Conservation (phyloP, 2,797 vertebrate species). For the Scarus forsteni region DNA sequence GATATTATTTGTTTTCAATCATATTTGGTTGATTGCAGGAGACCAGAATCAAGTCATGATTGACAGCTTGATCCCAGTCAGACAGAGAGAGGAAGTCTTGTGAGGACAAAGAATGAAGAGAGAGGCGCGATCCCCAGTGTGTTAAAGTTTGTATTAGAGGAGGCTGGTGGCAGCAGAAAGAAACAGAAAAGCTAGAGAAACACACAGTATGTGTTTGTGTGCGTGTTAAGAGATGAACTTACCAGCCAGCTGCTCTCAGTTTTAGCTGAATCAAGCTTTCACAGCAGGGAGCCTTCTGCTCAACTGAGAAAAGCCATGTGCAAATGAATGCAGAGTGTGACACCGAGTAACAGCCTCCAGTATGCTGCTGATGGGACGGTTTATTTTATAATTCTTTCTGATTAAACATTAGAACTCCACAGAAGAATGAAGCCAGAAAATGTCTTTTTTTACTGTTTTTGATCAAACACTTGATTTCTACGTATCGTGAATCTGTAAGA, state of each 20-base stretch:
- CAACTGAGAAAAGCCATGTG: slow-evolving; percentile 16
- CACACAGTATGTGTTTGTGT: not conserved
- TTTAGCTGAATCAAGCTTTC: slow-evolving; percentile 41
- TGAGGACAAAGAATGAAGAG: not conserved
- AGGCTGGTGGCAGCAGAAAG: slow-evolving; percentile 33
- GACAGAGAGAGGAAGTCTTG: not conserved
- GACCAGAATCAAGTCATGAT: no score
- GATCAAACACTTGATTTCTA: no score
- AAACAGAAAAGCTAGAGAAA: slow-evolving; percentile 8
- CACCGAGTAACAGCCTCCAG: slow-evolving; percentile 33
- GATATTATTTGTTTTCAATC: no score
- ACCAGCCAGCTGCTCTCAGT: slow-evolving; percentile 54
- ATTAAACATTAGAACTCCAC: slow-evolving; percentile 22
- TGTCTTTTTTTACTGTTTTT: no score
- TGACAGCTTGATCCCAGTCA: no score
- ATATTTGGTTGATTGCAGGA: no score
- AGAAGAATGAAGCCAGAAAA: not conserved
- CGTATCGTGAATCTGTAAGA: no score
- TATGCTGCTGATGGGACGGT: slow-evolving; percentile 22
- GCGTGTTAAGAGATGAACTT: slow-evolving; percentile 10
- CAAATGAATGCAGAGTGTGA: slow-evolving; percentile 22
- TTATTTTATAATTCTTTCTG: slow-evolving; percentile 10
- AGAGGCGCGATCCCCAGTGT: not conserved
- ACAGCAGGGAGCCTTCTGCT: slow-evolving; percentile 21
- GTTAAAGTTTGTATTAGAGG: not conserved